phyloP scores from a whole-genome alignment of 2,888 invertebrate genomes.

The Pheosia tremula region DNA sequence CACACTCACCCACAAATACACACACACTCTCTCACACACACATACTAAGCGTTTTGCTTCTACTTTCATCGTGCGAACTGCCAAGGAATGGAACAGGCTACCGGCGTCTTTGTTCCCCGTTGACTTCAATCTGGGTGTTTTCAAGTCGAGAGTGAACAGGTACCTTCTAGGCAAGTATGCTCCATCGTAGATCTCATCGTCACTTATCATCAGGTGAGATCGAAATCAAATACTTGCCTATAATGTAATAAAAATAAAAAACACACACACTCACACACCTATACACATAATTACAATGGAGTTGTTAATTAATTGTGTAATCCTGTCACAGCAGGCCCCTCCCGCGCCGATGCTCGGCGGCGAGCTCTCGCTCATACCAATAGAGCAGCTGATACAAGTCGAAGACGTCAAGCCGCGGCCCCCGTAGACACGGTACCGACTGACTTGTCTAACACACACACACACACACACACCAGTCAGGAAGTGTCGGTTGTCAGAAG shows the following conservation, averaged over 20 bases:
- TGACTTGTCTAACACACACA: constrained; percentile 19
- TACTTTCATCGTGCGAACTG: too few species aligned
- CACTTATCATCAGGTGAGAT: too few species aligned
- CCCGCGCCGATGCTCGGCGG: constrained; percentile 90
- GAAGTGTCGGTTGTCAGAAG: background rate
- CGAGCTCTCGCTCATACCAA: constrained; percentile 93
- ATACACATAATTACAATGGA: too few species aligned
- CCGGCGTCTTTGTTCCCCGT: too few species aligned
- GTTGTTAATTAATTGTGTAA: background rate
- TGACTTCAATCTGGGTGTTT: too few species aligned
- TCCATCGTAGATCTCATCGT: too few species aligned
- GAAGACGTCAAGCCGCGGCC: constrained; percentile 84
- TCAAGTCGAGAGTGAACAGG: too few species aligned
- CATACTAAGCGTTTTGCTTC: too few species aligned
- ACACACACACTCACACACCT: background rate
- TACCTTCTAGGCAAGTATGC: too few species aligned
- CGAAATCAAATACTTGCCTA: too few species aligned
- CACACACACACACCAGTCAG: background rate
- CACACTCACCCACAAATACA: background rate
- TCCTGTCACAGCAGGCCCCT: constrained; percentile 54
- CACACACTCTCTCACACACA: background rate
- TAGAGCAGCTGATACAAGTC: constrained; percentile 91
- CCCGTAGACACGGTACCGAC: constrained; percentile 38
- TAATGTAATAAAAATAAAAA: too few species aligned
- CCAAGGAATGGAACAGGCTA: too few species aligned